Evolutionary conservation across 2,797 vertebrate genomes (phyloP).

Genomic region (Diplodus sargus): DNA sequence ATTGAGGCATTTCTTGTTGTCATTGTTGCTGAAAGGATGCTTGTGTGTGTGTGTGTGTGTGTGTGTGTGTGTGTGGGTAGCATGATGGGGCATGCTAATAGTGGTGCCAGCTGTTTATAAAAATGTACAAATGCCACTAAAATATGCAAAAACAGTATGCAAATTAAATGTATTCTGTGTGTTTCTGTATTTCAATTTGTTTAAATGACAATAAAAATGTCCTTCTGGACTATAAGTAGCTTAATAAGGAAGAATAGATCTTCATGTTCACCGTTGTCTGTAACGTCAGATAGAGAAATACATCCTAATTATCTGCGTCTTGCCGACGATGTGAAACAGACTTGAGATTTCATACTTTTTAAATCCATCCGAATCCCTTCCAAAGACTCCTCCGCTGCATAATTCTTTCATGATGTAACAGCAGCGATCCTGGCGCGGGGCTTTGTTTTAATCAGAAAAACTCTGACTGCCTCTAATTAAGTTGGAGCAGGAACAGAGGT

Average conservation of each 20-base stretch:
- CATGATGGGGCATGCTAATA: conserved; percentile 56
- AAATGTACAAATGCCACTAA: conserved; percentile 18
- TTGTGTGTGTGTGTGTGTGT: conserved; percentile 17
- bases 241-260: conserved; percentile 10
- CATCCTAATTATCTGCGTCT: conserved; percentile 36
- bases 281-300: conserved; percentile 29
- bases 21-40: conserved; percentile 39
- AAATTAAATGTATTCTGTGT: conserved; percentile 20
- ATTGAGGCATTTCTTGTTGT: conserved; percentile 53
- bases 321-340: conserved; percentile 42
- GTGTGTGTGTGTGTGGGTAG: not conserved
- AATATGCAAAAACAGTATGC: conserved; percentile 39
- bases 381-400: conserved; percentile 31
- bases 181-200: too few relatives aligned
- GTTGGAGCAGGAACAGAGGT: conserved; percentile 62
- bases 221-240: too few relatives aligned
- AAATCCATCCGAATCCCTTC: conserved; percentile 55
- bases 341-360: conserved; percentile 44
- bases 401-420: conserved; percentile 63
- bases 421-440: conserved; percentile 45
- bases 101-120: conserved; percentile 42
- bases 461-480: conserved; percentile 65
- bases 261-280: not conserved
- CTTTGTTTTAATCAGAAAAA: conserved; percentile 72
- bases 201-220: not conserved